These are phyloP conservation scores for Bombyx huttoni DNA, from an alignment of 2,888 invertebrate species.

Conservation along the genomic window DNA sequence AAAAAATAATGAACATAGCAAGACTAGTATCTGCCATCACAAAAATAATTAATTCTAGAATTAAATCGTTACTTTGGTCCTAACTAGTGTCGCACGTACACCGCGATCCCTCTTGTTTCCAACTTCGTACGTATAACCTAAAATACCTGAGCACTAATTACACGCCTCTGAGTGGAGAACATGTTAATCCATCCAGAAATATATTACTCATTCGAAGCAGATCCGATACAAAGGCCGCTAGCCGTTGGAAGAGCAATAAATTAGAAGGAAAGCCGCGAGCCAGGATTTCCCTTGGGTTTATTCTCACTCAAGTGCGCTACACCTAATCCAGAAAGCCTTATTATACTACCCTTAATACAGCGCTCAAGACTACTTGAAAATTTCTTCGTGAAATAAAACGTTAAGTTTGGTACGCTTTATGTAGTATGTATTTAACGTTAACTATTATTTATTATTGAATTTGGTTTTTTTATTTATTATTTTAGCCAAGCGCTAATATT, in stretches of 20 bases:
- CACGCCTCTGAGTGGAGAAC: slow-evolving; percentile 45
- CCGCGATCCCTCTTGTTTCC: slow-evolving; percentile 4
- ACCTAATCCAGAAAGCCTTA: slow-evolving; percentile 72
- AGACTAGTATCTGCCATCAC: too few species aligned
- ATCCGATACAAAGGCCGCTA: slow-evolving; percentile 69
- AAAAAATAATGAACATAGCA: too few species aligned
- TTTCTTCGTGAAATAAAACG: slow-evolving; percentile 58
- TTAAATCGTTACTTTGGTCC: not conserved
- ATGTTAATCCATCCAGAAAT: slow-evolving; percentile 65
- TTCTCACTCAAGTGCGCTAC: slow-evolving; percentile 70
- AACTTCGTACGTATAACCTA: slow-evolving; percentile 6
- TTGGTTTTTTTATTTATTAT: not conserved
- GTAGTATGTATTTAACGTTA: slow-evolving; percentile 23
- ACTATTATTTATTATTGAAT: slow-evolving; percentile 1
- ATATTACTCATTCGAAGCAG: slow-evolving; percentile 60
- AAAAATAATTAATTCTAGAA: not conserved
- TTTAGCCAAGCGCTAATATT: too few species aligned
- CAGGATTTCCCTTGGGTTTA: slow-evolving; percentile 71
- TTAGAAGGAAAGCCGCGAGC: slow-evolving; percentile 68
- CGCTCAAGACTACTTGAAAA: slow-evolving; percentile 70
- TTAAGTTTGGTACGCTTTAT: slow-evolving; percentile 37
- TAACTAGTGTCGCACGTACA: not conserved
- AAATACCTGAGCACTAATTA: slow-evolving; percentile 50
- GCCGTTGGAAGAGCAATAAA: slow-evolving; percentile 67
- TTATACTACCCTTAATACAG: slow-evolving; percentile 70